These are phyloP conservation scores for Tachina fera DNA, from an alignment of 2,888 invertebrate species.

Conservation along the genomic window DNA sequence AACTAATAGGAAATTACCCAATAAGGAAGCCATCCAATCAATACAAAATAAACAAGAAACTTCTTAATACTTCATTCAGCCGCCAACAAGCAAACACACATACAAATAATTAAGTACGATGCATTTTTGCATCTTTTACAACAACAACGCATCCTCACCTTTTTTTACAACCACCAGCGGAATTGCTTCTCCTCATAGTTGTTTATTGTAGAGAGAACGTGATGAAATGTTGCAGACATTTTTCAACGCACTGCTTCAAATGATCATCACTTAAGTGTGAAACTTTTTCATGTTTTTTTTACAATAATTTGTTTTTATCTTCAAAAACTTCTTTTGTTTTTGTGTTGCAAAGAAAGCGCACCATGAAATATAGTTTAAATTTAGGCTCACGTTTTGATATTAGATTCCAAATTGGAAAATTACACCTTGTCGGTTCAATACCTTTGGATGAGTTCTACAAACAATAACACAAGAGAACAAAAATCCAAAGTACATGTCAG, in stretches of 20 bases:
- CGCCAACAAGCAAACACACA: not conserved
- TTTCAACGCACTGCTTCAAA: slow-evolving; percentile 39
- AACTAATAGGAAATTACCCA: slow-evolving; percentile 34
- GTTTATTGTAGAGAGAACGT: slow-evolving; percentile 44
- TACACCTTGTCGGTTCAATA: slow-evolving; percentile 69
- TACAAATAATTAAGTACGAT: not conserved
- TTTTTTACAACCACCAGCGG: slow-evolving; percentile 6
- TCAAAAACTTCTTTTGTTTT: slow-evolving; percentile 30
- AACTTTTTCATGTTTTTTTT: slow-evolving; percentile 56
- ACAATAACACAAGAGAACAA: slow-evolving; percentile 37
- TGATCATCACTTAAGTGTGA: slow-evolving; percentile 70
- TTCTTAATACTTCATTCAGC: slow-evolving; percentile 14
- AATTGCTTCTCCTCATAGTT: slow-evolving; percentile 25
- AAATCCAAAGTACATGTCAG: slow-evolving; percentile 37
- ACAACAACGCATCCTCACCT: not conserved
- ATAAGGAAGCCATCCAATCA: slow-evolving; percentile 41
- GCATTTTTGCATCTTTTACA: slow-evolving; percentile 28
- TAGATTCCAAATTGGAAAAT: slow-evolving; percentile 70
- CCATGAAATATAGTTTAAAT: slow-evolving; percentile 69
- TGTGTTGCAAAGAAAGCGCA: slow-evolving; percentile 46
- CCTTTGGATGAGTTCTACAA: slow-evolving; percentile 62
- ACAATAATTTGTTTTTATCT: slow-evolving; percentile 7
- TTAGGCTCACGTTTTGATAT: slow-evolving; percentile 68
- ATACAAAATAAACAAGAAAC: slow-evolving; percentile 50
- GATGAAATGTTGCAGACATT: slow-evolving; percentile 57